These are phyloP conservation scores for Xestia rhomboidea DNA, from an alignment of 2,888 invertebrate genomes.

Conservation along the genomic window DNA sequence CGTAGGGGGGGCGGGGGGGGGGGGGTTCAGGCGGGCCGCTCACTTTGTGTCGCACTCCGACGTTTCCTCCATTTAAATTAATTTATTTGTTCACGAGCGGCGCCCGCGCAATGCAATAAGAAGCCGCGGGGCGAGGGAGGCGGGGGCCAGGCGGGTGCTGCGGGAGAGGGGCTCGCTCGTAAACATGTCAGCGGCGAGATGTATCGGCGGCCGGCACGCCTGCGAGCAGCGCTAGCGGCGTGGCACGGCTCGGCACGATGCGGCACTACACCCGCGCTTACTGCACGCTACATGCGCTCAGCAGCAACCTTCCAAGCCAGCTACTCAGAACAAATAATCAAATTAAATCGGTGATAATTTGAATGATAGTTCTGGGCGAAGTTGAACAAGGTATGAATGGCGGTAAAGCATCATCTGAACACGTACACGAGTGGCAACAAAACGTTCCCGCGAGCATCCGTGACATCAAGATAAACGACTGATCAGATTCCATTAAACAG, in stretches of 20 bases:
- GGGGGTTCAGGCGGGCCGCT: slow-evolving; percentile 32
- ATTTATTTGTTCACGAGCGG: slow-evolving; percentile 77
- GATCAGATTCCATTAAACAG: slow-evolving; percentile 55
- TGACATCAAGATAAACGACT: slow-evolving; percentile 56
- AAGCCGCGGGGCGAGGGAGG: slow-evolving; percentile 50
- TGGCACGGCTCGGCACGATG: not conserved
- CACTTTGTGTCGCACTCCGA: slow-evolving; percentile 69
- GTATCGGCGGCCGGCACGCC: slow-evolving; percentile 73
- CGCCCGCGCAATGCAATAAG: slow-evolving; percentile 77
- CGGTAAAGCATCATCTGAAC: slow-evolving; percentile 5
- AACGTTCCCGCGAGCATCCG: slow-evolving; percentile 19
- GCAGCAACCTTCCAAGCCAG: not conserved
- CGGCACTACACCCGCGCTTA: not conserved
- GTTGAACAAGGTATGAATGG: slow-evolving; percentile 43
- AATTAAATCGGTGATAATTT: slow-evolving; percentile 7
- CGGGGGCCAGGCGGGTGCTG: slow-evolving; percentile 24
- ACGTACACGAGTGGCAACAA: slow-evolving; percentile 10
- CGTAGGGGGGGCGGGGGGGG: not conserved
- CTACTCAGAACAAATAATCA: slow-evolving; percentile 4
- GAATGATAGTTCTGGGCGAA: slow-evolving; percentile 9
- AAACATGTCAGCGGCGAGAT: slow-evolving; percentile 83
- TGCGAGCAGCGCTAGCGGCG: slow-evolving; percentile 47
- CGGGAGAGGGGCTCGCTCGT: slow-evolving; percentile 70
- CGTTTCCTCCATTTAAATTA: slow-evolving; percentile 81
- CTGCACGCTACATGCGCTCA: not conserved